Evolutionary conservation across 2,113 vertebrate genomes (phyloP).

Genomic region (Dinomys branickii): DNA sequence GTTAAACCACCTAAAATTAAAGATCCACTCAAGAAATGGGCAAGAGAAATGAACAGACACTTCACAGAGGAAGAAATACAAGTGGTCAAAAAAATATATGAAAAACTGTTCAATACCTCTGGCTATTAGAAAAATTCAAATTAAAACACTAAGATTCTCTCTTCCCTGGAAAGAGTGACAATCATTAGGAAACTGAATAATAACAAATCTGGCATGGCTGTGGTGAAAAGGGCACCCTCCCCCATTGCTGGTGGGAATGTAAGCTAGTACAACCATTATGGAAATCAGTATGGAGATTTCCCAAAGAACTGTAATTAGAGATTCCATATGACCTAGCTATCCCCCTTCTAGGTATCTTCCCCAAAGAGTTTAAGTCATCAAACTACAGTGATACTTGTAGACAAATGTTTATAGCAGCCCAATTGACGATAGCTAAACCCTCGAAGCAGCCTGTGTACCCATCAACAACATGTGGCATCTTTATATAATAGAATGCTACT

Average conservation of each 20-base stretch:
- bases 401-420: not conserved
- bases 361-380: not conserved
- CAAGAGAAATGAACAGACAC: not conserved
- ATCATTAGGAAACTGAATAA: not conserved
- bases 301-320: not conserved
- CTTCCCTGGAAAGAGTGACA: not conserved
- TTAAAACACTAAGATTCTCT: not conserved
- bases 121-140: not conserved
- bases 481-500: not conserved
- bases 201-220: not conserved
- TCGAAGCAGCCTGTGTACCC: not conserved
- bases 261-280: not conserved
- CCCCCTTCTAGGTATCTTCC: not conserved
- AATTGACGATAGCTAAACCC: not conserved
- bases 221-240: not conserved
- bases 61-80: not conserved
- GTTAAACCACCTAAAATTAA: not conserved
- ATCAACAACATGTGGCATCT: not conserved
- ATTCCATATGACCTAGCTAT: not conserved
- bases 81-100: not conserved
- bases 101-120: not conserved
- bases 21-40: not conserved
- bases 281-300: not conserved
- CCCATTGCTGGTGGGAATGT: not conserved
- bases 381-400: not conserved